A percentile compares a stretch with the other conserved stretches of the same genome.
phyloP scores from a whole-genome alignment of 2,888 invertebrate species.

The Thera obeliscata region DNA sequence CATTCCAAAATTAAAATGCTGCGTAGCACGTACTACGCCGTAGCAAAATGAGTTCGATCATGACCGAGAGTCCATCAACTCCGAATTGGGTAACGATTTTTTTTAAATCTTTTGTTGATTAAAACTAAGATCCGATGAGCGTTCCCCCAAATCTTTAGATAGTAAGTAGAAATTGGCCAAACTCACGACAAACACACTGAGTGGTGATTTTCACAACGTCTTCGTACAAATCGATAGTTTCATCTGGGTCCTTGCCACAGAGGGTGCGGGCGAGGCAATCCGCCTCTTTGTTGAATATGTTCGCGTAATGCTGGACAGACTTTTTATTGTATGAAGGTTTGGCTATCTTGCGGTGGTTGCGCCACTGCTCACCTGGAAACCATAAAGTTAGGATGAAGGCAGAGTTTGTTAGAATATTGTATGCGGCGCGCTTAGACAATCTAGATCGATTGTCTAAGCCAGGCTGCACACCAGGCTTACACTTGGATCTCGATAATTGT shows the following conservation, averaged over 20 bases:
- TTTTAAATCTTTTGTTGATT: no score
- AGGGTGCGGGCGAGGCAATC: constrained; percentile 49
- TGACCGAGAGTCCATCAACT: no score
- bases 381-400: neutral
- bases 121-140: no score
- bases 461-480: no score
- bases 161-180: neutral
- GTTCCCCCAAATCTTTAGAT: no score
- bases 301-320: constrained; percentile 54
- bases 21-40: no score
- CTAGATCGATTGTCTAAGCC: no score
- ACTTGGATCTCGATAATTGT: no score
- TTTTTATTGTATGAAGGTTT: constrained; percentile 72
- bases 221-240: constrained; percentile 57
- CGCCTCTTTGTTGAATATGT: constrained; percentile 62
- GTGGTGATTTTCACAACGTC: constrained; percentile 65
- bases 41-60: no score
- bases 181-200: constrained; percentile 70
- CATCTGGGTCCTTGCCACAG: constrained; percentile 46
- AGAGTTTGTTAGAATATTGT: neutral
- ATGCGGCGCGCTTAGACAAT: no score
- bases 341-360: constrained; percentile 65
- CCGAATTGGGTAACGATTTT: no score
- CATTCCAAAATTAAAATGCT: no score
- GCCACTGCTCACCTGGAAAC: constrained; percentile 64